These are phyloP conservation scores for Ornithorhynchus anatinus DNA, from an alignment of 2,113 vertebrate species.

Conservation along the genomic window DNA sequence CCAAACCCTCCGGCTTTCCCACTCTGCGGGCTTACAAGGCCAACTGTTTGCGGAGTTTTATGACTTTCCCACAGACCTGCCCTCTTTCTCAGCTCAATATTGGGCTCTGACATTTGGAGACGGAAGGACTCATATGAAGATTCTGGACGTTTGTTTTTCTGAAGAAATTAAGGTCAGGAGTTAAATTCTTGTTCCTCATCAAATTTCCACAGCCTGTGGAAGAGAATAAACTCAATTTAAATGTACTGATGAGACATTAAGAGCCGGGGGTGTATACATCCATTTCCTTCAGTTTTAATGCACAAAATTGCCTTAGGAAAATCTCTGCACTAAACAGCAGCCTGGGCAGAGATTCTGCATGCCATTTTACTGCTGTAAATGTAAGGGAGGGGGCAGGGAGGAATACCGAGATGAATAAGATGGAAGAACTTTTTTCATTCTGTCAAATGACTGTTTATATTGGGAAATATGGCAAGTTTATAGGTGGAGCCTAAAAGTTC, in stretches of 20 bases:
- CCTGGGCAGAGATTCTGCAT: not conserved
- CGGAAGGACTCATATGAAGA: constrained; percentile 11
- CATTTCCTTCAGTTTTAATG: not conserved
- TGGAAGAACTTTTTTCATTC: constrained; percentile 40
- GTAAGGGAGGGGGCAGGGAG: constrained; percentile 14
- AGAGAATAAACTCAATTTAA: constrained; percentile 7
- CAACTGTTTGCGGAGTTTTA: constrained; percentile 1
- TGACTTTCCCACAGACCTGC: not conserved
- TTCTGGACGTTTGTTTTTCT: not conserved
- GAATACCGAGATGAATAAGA: constrained; percentile 25
- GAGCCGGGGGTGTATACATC: not conserved
- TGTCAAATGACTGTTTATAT: constrained; percentile 29
- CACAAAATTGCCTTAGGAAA: not conserved
- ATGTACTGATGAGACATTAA: not conserved
- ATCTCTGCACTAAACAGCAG: not conserved
- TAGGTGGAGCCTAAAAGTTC: constrained; percentile 29
- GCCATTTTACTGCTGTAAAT: not conserved
- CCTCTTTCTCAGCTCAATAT: constrained; percentile 16
- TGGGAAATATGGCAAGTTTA: constrained; percentile 3
- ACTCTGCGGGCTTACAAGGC: constrained; percentile 35
- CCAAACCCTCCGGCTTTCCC: not conserved
- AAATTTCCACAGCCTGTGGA: not conserved
- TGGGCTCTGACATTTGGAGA: not conserved
- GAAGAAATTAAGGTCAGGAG: not conserved
- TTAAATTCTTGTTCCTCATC: not conserved